These are phyloP conservation scores for Spicauda simplicius DNA, from an alignment of 2,888 invertebrate genomes.

Conservation along the genomic window DNA sequence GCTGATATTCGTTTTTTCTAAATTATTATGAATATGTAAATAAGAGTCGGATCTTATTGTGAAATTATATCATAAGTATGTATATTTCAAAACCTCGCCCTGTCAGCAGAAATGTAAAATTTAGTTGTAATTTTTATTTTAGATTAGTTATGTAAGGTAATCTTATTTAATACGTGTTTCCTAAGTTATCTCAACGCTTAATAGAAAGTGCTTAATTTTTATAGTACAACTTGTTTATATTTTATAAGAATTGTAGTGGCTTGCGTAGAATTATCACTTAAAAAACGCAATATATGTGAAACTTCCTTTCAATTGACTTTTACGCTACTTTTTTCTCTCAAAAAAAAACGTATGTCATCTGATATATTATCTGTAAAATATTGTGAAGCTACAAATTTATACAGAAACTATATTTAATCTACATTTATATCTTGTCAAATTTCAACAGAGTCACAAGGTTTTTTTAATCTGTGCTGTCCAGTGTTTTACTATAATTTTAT, in stretches of 20 bases:
- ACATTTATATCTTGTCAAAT: conserved; percentile 4
- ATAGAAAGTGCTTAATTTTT: conserved; percentile 42
- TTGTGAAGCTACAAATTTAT: neutral
- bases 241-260: conserved; percentile 17
- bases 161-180: conserved; percentile 57
- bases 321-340: neutral
- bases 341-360: neutral
- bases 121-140: conserved; percentile 39
- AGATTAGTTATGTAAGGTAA: conserved; percentile 23
- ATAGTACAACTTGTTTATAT: conserved; percentile 38
- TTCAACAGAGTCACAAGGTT: neutral
- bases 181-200: conserved; percentile 44
- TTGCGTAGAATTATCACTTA: conserved; percentile 4
- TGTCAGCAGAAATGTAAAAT: conserved; percentile 38
- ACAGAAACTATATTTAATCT: conserved; percentile 1
- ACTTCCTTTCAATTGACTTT: neutral
- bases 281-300: neutral
- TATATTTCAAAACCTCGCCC: conserved; percentile 42
- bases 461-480: neutral
- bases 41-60: conserved; percentile 7
- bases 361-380: neutral
- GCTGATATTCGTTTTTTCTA: conserved; percentile 20
- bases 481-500: no score
- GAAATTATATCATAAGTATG: conserved; percentile 21
- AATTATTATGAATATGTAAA: conserved; percentile 22